Conservation (phyloP, 2,888 invertebrate genomes). For the Acronicta psi region DNA sequence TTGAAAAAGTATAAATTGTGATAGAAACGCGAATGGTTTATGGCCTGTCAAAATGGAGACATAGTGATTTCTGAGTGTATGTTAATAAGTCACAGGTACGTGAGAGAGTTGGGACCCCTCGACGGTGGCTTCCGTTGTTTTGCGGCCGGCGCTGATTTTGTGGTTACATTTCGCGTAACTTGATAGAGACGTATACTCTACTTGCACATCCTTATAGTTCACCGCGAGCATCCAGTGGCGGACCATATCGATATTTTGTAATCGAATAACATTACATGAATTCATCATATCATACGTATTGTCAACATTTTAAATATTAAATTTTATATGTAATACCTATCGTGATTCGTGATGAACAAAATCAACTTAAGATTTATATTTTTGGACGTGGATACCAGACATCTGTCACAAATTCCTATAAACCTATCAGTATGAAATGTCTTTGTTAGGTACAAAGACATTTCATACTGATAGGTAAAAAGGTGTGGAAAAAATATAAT, state of each 20-base stretch:
- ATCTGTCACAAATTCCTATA: no score
- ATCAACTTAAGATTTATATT: no score
- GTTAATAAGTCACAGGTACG: constrained; percentile 75
- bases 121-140: constrained; percentile 84
- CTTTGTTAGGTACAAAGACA: no score
- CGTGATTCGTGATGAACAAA: no score
- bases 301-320: no score
- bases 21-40: constrained; percentile 44
- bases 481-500: no score
- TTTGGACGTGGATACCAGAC: no score
- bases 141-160: constrained; percentile 86
- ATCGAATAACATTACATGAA: constrained; percentile 19
- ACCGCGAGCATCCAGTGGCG: constrained; percentile 61
- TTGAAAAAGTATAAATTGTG: constrained; percentile 33
- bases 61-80: constrained; percentile 54
- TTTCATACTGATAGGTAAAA: no score
- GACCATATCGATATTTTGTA: constrained; percentile 55
- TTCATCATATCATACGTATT: no score
- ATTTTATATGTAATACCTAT: no score
- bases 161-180: constrained; percentile 88
- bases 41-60: constrained; percentile 38
- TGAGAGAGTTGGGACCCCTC: constrained; percentile 77
- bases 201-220: constrained; percentile 81
- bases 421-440: no score
- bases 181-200: constrained; percentile 78